Evolutionary conservation across 2,888 invertebrate genomes (phyloP).

Genomic region (Alviniconcha strummeri): DNA sequence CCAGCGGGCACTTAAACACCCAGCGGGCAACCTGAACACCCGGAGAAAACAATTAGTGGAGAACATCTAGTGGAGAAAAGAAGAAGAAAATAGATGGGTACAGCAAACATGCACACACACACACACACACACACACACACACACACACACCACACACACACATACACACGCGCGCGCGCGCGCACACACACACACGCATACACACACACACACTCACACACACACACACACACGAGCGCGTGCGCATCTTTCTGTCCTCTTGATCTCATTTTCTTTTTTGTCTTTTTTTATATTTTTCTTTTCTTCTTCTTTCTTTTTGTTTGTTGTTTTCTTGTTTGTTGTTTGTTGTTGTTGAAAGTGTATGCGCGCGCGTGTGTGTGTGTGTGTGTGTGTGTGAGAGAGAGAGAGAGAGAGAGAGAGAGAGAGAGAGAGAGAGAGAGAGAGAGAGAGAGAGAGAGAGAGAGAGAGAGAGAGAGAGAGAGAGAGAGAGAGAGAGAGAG

Average conservation of each 20-base stretch:
- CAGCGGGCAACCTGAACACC: too few relatives aligned
- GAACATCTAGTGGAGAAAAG: neutral
- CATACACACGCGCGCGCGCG: neutral
- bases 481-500: too few relatives aligned
- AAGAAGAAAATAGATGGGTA: neutral
- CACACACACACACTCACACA: neutral
- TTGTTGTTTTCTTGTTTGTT: neutral
- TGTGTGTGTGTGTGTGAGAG: neutral
- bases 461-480: too few relatives aligned
- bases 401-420: too few relatives aligned
- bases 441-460: too few relatives aligned
- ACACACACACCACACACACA: neutral
- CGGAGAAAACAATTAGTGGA: neutral
- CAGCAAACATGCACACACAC: conserved; percentile 3
- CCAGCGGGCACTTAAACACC: conserved; percentile 71
- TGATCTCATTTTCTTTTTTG: neutral
- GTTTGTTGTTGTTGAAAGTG: neutral
- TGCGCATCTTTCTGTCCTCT: neutral
- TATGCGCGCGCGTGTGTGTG: neutral
- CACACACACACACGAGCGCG: neutral
- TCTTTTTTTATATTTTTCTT: neutral
- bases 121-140: neutral
- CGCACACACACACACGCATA: neutral
- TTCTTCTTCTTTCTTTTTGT: neutral
- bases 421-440: too few relatives aligned